Evolutionary conservation across 2,888 invertebrate genomes (phyloP), one percentile per base, ranked within the genome.

Genomic region (Scaptodrosophila latifasciaeformis): DNA sequence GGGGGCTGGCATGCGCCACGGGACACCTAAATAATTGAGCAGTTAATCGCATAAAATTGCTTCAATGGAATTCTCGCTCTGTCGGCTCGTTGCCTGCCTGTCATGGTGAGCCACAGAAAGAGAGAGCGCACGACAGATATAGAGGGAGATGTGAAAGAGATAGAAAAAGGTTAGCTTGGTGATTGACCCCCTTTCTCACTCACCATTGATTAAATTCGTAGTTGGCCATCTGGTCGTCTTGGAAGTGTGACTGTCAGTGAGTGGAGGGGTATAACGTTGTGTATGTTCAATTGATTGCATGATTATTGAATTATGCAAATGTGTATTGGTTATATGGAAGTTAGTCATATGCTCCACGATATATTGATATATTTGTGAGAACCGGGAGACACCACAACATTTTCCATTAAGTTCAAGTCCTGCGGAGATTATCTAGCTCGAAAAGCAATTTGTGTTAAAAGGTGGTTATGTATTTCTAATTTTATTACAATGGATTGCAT

Each of bases 31-130:
- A 76, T 79, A 76, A 76, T 76, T 76, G 79, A 76, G 66, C 63
- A 78, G 79, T 78, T 76, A 76, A 76, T 76, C 77, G 72, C 74
- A 70, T 55, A 59, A 70, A 79, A 76, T 79, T 76, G 79, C 70
- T 76, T 50, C 67, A 70, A 78, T 75, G 55, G 69, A 68, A 75
- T 63, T 61, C 54, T 47, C 43, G 15, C 39, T 50, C 21, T 43
- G n/a, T n/a, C n/a, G 49, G 48, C 12, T 47, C 30, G 21, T 13
- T 15, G 42, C 40, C 34, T 43, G 44, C 31, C 30, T 37, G 15
- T 13, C 27, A 9, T 43, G 40, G 18, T 2, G 29, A 29, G 44
- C 24, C 44, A 42, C 21, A 19, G 13, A 10, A 1, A 9, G 17
- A 37, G 37, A n/a, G n/a, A n/a, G n/a, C n/a, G n/a, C n/a, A n/a